Evolutionary conservation across 2,797 vertebrate species (phyloP), one percentile per base, ranked within the genome.

Genomic region (Amniataba percoides): DNA sequence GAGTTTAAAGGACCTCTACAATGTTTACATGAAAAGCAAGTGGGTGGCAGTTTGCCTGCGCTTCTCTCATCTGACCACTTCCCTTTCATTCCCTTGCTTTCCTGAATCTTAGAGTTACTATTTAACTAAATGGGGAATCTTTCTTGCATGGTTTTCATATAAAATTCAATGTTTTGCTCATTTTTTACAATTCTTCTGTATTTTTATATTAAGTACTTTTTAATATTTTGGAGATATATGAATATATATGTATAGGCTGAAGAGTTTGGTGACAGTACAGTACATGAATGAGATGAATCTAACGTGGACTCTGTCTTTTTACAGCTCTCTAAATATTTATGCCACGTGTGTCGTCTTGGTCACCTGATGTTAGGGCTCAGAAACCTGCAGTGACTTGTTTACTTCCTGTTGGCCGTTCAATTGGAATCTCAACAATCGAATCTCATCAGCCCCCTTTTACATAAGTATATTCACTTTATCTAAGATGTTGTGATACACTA

Each of bases 181-280:
- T 94, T 96, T 95, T 96, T 95, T 94, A 95, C 92, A 88, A 95
- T 90, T 95, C 91, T 95, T 95, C 93, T 95, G 95, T 96, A 95
- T 95, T 96, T 96, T 96, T 96, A 95, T 95, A 96, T 96, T 95
- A 92, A 95, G 94, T 94, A 94, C 89, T 95, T 95, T 95, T 95
- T 95, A 95, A 95, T 95, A 95, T 94, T 95, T 95, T 95, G 93
- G 92, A 94, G 91, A 94, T 92, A 90, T 93, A 91, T 92, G 92
- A 94, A 92, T 91, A 93, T 93, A 93, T 92, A 88, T 93, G 93
- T 95, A 93, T 91, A 94, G 90, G 93, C 92, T 92, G 90, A 89
- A 88, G 90, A 93, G 89, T 87, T 84, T 87, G 89, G 91, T 94
- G 92, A 92, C 87, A 83, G 89, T 89, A 70, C 77, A 86, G 83